Conservation (phyloP, 1,140 invertebrate genomes). For the Cydia splendana region DNA sequence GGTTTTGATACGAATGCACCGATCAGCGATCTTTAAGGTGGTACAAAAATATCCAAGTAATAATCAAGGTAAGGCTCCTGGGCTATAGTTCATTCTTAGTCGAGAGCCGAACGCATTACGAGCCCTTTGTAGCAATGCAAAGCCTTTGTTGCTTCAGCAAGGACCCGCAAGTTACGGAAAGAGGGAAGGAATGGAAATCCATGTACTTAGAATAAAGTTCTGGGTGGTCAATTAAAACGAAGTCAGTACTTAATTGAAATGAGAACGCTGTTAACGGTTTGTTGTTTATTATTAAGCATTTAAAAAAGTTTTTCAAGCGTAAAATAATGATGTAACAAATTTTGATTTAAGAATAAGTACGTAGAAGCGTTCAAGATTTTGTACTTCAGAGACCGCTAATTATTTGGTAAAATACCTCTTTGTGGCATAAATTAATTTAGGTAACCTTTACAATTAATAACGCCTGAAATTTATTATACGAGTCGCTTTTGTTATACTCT, state of each 20-base stretch:
- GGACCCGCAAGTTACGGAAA: not conserved
- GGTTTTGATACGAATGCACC: no score
- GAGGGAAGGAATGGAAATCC: conserved; percentile 5
- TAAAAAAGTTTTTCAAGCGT: no score
- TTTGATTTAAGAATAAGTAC: no score
- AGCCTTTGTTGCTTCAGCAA: conserved; percentile 5
- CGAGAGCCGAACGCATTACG: conserved; percentile 30
- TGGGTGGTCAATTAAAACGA: not conserved
- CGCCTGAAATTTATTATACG: conserved; percentile 15
- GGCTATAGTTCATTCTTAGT: conserved; percentile 28
- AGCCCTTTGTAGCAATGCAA: conserved; percentile 20
- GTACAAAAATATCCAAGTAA: no score
- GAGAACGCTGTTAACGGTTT: no score
- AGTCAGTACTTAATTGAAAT: not conserved
- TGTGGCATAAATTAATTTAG: conserved; percentile 19
- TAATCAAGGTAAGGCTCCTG: not conserved
- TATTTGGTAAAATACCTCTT: conserved; percentile 11
- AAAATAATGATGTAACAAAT: no score
- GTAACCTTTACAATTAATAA: conserved; percentile 24
- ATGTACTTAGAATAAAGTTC: not conserved
- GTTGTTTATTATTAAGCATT: no score
- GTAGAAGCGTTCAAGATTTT: not conserved
- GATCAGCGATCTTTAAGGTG: no score
- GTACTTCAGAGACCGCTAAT: not conserved
- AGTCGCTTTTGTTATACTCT: conserved; percentile 14